Conservation (phyloP, 2,888 invertebrate genomes). For the Acanthosoma haemorrhoidale region DNA sequence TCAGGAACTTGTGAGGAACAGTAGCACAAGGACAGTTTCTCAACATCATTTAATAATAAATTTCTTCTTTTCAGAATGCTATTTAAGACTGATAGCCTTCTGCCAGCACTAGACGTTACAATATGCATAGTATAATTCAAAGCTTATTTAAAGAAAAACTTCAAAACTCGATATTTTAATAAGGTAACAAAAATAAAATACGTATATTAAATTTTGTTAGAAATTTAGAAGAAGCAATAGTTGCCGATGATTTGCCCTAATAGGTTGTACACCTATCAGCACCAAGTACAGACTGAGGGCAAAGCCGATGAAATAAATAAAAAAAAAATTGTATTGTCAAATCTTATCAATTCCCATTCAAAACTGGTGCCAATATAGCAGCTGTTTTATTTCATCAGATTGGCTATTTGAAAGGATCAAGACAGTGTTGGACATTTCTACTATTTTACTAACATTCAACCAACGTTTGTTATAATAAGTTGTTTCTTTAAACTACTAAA, state of each 20-base stretch:
- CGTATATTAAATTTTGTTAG: too few species aligned
- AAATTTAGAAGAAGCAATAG: too few species aligned
- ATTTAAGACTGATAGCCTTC: slow-evolving; percentile 19
- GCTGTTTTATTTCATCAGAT: slow-evolving; percentile 19
- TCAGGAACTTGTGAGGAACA: background rate
- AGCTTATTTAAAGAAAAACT: background rate
- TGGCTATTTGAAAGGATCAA: too few species aligned
- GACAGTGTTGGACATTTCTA: too few species aligned
- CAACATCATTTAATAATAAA: slow-evolving; percentile 11
- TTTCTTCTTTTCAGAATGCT: slow-evolving; percentile 19
- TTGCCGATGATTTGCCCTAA: too few species aligned
- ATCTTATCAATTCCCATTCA: slow-evolving; percentile 10
- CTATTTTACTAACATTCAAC: too few species aligned
- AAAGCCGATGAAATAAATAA: background rate
- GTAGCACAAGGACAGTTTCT: slow-evolving; percentile 5
- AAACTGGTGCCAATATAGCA: slow-evolving; percentile 8
- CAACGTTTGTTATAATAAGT: too few species aligned
- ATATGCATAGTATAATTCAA: background rate
- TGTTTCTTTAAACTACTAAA: too few species aligned
- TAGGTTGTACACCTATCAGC: background rate
- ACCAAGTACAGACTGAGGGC: background rate
- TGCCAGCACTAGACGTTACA: background rate
- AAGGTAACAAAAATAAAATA: background rate
- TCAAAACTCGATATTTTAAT: background rate
- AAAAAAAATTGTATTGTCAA: background rate